phyloP scores from a whole-genome alignment of 2,113 vertebrate genomes.

The Lepisosteus oculatus region DNA sequence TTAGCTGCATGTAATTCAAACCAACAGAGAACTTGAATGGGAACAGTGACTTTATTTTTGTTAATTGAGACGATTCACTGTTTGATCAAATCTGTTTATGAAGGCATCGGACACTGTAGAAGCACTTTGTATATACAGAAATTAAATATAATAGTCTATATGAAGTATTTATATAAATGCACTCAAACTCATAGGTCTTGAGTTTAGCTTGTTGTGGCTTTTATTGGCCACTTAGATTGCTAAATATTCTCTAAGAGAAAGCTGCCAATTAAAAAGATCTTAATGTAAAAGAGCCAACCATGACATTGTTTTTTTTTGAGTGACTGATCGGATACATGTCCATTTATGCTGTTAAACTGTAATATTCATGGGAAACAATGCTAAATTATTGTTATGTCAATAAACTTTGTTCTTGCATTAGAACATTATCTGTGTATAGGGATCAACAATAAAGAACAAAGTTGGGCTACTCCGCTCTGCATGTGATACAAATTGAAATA shows the following conservation, averaged over 20 bases:
- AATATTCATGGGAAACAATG: not conserved
- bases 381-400: not conserved
- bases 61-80: not conserved
- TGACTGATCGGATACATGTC: not conserved
- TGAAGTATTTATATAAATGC: slow-evolving; percentile 26
- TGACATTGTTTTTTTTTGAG: not conserved
- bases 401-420: not conserved
- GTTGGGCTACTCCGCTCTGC: too few species aligned
- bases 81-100: slow-evolving; percentile 14
- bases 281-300: slow-evolving; percentile 47
- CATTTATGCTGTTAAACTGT: too few species aligned
- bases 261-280: slow-evolving; percentile 55
- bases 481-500: too few species aligned
- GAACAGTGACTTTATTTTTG: slow-evolving; percentile 2
- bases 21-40: not conserved
- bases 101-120: slow-evolving; percentile 38
- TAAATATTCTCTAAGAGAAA: slow-evolving; percentile 65
- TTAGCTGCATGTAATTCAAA: not conserved
- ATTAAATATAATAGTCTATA: not conserved
- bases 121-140: slow-evolving; percentile 52
- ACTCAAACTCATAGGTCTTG: slow-evolving; percentile 22
- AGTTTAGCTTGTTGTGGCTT: slow-evolving; percentile 31
- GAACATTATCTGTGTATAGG: too few species aligned
- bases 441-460: too few species aligned
- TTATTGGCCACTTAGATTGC: slow-evolving; percentile 29